Base-by-base conservation (phyloP, 2,797 vertebrate genomes). In the Urocyon cinereoargenteus region DNA sequence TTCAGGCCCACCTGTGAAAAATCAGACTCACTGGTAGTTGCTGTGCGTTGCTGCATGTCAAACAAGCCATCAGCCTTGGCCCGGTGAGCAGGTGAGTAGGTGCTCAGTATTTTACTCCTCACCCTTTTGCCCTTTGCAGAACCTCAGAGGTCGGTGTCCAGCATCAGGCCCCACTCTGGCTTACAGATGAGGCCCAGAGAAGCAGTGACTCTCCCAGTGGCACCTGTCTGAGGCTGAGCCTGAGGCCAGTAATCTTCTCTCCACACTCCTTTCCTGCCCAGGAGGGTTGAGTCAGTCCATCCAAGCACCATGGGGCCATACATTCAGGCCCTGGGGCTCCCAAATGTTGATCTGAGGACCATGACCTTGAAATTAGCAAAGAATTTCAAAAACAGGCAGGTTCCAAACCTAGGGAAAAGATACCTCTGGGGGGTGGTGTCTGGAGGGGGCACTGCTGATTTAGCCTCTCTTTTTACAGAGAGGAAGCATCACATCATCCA, bases 121-220 rank as follows among this genome's bases (percentile, higher is more conserved):
- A 3, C 1, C 12, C 6, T 24, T 53, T 49, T 16, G 22, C 3
- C 31, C 19, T 34, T 2, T 10, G 19, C 1, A 26, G 64, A 13
- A 15, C 6, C 28, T 31, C 40, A 66, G 90, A 57, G 45, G 24
- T 1, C 4, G 3, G 16, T 9, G n/a, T 21, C 40, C 57, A 4
- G 15, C 18, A 2, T 22, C 53, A 9, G 11, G 10, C 11, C 14
- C 19, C 14, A 45, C 36, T 64, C 31, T 1, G 0, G 55, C 62
- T 34, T 5, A 12, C 24, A 14, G 22, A 22, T 1, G 15, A 66
- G 91, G 24, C 55, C 55, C 75, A 18, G 73, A 79, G 51, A 73
- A 45, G 18, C 0, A 2, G 64, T 5, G 28, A 28, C 22, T 70
- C 10, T 22, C 31, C 28, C 16, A 10, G 73, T 0, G 0, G 61